Percentiles rank a stretch among this genome's conserved stretches.
Conservation (phyloP, 2,888 invertebrate species). For the Gisinianus flammeolus region DNA sequence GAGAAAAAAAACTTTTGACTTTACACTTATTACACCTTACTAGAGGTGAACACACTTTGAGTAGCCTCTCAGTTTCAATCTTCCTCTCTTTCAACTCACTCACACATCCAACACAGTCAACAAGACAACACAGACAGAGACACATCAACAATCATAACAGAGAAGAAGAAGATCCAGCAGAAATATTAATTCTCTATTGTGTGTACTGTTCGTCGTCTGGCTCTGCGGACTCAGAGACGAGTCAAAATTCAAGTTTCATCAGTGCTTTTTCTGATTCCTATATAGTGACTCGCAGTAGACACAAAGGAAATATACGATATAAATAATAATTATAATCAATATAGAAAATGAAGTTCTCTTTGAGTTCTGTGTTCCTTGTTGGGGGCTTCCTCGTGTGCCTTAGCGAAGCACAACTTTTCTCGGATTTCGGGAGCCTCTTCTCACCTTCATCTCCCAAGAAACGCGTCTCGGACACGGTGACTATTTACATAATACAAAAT, state of each 20-base stretch:
- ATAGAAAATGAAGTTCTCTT: slow-evolving; percentile 25
- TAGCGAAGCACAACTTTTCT: slow-evolving; percentile 51
- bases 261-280: too few species aligned
- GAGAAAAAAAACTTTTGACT: slow-evolving; percentile 21
- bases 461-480: slow-evolving; percentile 55
- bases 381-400: neutral
- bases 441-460: slow-evolving; percentile 47
- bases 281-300: too few species aligned
- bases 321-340: neutral
- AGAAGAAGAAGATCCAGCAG: neutral
- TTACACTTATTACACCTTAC: slow-evolving; percentile 22
- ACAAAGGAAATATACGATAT: neutral
- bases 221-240: too few species aligned
- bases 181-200: neutral
- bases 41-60: slow-evolving; percentile 50
- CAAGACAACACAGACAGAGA: neutral
- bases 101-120: slow-evolving; percentile 1
- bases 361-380: neutral
- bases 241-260: neutral
- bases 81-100: slow-evolving; percentile 5
- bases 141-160: neutral
- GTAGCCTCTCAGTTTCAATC: slow-evolving; percentile 25
- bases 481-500: too few species aligned
- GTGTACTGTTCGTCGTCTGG: neutral
- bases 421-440: slow-evolving; percentile 55